Percentiles rank a stretch among this genome's conserved stretches.
These are phyloP conservation scores for Phragmatobia fuliginosa DNA, from an alignment of 2,888 invertebrate genomes.

Conservation along the genomic window DNA sequence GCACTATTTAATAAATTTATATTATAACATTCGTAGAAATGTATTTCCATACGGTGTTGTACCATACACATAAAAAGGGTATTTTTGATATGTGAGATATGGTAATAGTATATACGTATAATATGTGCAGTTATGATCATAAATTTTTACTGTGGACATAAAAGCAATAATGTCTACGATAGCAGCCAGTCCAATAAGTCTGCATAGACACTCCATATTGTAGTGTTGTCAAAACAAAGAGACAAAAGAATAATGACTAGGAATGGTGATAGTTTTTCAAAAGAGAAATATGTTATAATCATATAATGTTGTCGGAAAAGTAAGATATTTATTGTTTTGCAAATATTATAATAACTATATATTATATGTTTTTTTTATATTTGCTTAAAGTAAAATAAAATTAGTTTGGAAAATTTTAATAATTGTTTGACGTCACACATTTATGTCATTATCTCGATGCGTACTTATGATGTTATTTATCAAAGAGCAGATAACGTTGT, in stretches of 20 bases:
- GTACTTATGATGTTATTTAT: background rate
- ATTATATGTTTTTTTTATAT: background rate
- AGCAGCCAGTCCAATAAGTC: background rate
- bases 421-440: background rate
- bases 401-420: background rate
- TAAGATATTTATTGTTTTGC: background rate
- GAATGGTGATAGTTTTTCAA: background rate
- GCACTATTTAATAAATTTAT: no score
- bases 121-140: background rate
- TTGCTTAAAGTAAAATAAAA: no score
- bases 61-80: background rate
- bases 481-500: background rate
- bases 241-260: background rate
- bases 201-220: background rate
- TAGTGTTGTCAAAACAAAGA: background rate
- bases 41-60: no score
- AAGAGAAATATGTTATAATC: background rate
- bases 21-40: no score
- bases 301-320: background rate
- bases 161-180: background rate
- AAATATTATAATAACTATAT: background rate
- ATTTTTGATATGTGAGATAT: background rate
- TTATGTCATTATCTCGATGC: background rate
- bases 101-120: no score
- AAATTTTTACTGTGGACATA: background rate